Evolutionary conservation across 2,888 invertebrate species (phyloP), one percentile per base, ranked within the genome.

Genomic region (Crepidodera aurea): DNA sequence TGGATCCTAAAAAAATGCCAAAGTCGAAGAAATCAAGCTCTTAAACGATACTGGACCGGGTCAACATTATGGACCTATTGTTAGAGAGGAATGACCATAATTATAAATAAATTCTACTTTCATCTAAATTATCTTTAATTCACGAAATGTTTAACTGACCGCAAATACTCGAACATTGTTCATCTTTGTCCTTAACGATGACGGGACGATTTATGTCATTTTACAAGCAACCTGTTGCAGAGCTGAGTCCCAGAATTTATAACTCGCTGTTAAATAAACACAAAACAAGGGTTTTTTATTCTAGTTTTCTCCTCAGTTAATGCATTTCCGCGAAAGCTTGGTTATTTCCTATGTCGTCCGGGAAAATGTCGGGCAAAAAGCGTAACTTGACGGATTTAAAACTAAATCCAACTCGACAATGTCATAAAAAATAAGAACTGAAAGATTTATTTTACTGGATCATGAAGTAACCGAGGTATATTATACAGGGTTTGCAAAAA

Each of bases 201-300:
- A 69, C 66, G 63, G 60, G 63, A 68, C 67, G 67, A 70, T 72
- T 71, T 68, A 65, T 65, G 69, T 69, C 65, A 67, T 58, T 64
- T 60, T 63, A 60, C 65, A 57, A 59, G 63, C 72, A 70, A 74
- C 73, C 72, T 74, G 73, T 74, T 74, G 73, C 71, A 39, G 25
- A 6, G 19, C 18, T n/a, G 46, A 34, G 44, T 53, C 46, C 16
- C 61, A 39, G 65, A 71, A 74, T 74, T 74, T 74, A 73, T 74
- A 67, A 67, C 69, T 63, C 63, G 57, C 60, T 50, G 65, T 65
- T 69, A 65, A 65, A 68, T 69, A 68, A 71, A 65, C 61, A 65
- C 60, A 62, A 65, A 62, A 65, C 67, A 42, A 64, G 62, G 62
- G 67, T 71, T 69, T 70, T 67, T 71, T 67, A 67, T 68, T 66